Evolutionary conservation across 2,113 vertebrate species (phyloP).

Genomic region (Chaenocephalus aceratus): DNA sequence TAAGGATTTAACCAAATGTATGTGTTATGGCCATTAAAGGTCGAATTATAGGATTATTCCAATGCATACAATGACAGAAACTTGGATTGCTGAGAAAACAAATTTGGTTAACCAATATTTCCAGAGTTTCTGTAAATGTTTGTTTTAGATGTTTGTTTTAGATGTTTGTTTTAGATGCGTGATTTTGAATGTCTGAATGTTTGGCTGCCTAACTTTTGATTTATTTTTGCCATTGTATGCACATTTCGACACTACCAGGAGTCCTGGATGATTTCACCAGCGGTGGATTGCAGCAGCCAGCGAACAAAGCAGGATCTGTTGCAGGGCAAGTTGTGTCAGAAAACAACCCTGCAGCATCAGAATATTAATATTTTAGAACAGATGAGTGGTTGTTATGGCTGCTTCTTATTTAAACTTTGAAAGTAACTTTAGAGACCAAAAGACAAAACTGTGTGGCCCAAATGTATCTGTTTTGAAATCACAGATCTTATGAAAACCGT

Average conservation of each 20-base stretch:
- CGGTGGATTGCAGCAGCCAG: neutral
- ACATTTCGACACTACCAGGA: neutral
- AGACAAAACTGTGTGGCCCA: neutral
- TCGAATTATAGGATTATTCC: neutral
- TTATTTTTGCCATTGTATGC: neutral
- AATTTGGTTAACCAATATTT: too few species aligned
- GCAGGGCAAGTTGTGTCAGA: constrained; percentile 80
- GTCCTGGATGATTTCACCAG: constrained; percentile 12
- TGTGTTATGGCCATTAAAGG: neutral
- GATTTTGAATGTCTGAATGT: neutral
- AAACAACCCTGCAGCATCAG: constrained; percentile 87
- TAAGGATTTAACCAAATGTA: neutral
- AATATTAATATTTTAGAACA: constrained; percentile 90
- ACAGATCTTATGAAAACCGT: neutral
- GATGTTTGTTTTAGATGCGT: neutral
- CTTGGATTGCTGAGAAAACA: too few species aligned
- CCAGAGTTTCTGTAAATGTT: too few species aligned
- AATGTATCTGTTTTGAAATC: constrained; percentile 12
- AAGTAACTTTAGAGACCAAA: constrained; percentile 26
- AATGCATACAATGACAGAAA: neutral
- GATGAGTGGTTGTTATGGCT: constrained; percentile 83
- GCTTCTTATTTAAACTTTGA: constrained; percentile 52
- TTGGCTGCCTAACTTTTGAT: neutral
- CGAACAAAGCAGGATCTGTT: constrained; percentile 84
- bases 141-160: neutral